phyloP scores from a whole-genome alignment of 2,113 vertebrate species.

The Malaclemys terrapin region DNA sequence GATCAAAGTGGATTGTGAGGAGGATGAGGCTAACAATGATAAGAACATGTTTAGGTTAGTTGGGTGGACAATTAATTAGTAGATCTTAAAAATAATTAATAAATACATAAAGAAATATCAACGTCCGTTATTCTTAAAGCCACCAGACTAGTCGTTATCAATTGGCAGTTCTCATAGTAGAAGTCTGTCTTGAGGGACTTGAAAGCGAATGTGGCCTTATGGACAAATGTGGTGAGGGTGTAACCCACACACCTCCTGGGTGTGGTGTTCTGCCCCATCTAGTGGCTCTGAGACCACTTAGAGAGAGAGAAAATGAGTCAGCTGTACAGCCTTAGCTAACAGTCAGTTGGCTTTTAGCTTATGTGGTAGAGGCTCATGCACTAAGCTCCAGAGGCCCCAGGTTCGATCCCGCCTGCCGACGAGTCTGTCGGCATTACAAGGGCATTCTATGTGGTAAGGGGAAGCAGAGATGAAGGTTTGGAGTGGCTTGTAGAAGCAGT shows the following conservation, averaged over 20 bases:
- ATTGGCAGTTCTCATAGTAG: not conserved
- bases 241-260: too few relatives aligned
- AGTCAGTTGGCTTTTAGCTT: too few relatives aligned
- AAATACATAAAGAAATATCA: not conserved
- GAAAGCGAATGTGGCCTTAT: not conserved
- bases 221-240: not conserved
- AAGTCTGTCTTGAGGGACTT: too few relatives aligned
- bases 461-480: not conserved
- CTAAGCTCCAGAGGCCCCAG: too few relatives aligned
- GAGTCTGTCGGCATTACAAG: too few relatives aligned
- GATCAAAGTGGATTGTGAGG: not conserved
- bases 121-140: not conserved
- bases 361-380: too few relatives aligned
- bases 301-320: too few relatives aligned
- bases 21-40: not conserved
- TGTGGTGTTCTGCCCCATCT: too few relatives aligned
- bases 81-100: not conserved
- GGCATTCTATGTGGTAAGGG: not conserved
- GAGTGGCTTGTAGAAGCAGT: not conserved
- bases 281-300: too few relatives aligned
- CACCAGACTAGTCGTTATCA: not conserved
- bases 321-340: too few relatives aligned
- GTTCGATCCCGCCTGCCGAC: too few relatives aligned
- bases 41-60: not conserved
- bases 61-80: not conserved